Conservation (phyloP, 2,888 invertebrate species). For the Globia sparganii region DNA sequence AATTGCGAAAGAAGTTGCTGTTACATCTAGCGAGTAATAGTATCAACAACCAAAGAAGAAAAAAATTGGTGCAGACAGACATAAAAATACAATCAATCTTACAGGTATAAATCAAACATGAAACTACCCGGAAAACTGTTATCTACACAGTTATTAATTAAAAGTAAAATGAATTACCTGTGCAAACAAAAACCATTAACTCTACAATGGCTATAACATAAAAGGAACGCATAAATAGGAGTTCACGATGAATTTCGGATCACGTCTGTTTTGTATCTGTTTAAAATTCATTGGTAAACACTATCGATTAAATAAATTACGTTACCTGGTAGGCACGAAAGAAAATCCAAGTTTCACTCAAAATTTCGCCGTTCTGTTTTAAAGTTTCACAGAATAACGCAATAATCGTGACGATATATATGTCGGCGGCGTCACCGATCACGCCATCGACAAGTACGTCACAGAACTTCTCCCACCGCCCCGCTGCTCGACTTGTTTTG, state of each 20-base stretch:
- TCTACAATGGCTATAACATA: neutral
- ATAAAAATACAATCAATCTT: neutral
- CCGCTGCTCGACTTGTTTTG: too few relatives aligned
- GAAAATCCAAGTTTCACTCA: neutral
- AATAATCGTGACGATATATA: constrained; percentile 29
- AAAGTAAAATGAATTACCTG: neutral
- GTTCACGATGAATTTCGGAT: neutral
- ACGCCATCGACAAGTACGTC: too few relatives aligned
- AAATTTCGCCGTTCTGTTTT: neutral
- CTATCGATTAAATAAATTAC: constrained; percentile 37
- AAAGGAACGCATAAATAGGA: neutral
- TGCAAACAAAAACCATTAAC: neutral
- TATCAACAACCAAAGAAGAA: neutral
- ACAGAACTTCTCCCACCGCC: too few relatives aligned
- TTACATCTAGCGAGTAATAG: too few relatives aligned
- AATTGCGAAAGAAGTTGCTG: too few relatives aligned
- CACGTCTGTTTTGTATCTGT: constrained; percentile 8
- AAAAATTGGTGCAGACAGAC: too few relatives aligned
- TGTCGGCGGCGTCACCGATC: too few relatives aligned
- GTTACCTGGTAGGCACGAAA: neutral
- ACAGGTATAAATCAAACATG: neutral
- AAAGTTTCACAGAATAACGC: neutral
- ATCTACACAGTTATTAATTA: neutral
- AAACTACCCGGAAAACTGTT: neutral
- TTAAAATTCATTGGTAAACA: constrained; percentile 30